A percentile compares a stretch with the other conserved stretches of the same genome.
phyloP scores from a whole-genome alignment of 2,113 vertebrate genomes.

The Chaetura pelagica region DNA sequence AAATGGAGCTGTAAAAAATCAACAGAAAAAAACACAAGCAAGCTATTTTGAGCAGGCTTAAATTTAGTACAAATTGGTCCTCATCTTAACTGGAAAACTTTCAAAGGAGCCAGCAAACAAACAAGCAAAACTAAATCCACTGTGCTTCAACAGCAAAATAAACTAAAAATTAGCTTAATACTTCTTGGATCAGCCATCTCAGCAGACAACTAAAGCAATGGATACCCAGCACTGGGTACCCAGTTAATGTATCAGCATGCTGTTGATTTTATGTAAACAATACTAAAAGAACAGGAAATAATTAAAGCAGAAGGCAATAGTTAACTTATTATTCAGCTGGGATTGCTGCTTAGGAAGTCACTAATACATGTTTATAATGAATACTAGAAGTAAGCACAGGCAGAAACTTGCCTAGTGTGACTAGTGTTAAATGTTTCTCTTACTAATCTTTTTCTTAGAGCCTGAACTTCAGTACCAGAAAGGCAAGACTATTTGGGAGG shows the following conservation, averaged over 20 bases:
- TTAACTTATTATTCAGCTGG: conserved; percentile 12
- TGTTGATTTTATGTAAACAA: not conserved
- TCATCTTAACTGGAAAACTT: not conserved
- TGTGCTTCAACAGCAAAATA: not conserved
- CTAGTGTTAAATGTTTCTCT: conserved; percentile 9
- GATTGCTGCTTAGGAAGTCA: conserved; percentile 26
- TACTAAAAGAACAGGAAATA: conserved; percentile 25
- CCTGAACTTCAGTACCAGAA: conserved; percentile 9
- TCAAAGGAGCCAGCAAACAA: not conserved
- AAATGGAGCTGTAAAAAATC: not conserved
- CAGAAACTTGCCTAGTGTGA: conserved; percentile 40
- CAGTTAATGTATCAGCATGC: not conserved
- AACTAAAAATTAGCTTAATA: not conserved
- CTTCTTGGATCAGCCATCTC: not conserved
- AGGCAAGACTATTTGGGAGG: conserved; percentile 15
- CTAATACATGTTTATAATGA: not conserved
- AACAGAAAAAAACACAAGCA: not conserved
- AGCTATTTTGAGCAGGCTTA: not conserved
- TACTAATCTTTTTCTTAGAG: conserved; percentile 13
- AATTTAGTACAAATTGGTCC: not conserved
- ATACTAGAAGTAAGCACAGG: conserved; percentile 2
- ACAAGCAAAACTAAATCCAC: not conserved
- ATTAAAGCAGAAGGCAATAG: not conserved
- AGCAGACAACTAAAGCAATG: not conserved
- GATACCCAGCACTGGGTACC: not conserved